Evolutionary conservation across 2,113 vertebrate genomes (phyloP), one percentile per base, ranked within the genome.

Genomic region (Ceyx cyanopectus): DNA sequence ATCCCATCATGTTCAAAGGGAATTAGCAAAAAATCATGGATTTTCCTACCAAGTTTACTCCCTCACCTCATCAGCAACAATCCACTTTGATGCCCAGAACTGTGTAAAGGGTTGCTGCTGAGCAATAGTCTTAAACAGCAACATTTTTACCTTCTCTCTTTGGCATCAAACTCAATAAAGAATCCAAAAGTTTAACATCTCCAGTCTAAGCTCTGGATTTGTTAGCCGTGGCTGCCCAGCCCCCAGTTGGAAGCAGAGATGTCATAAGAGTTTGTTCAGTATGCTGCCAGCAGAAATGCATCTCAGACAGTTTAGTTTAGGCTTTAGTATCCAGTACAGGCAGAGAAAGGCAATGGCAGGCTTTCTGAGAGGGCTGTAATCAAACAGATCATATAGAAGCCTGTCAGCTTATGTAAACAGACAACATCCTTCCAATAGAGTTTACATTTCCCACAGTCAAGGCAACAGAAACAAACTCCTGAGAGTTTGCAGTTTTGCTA

Each of bases 371-470:
- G 75, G 32, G 82, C 21, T 65, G 58, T 81, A 81, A 96, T 85
- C 87, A 93, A 93, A 90, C 63, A 80, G 70, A 89, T 80, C 67
- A 22, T 12, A 89, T 40, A 26, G 41, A 66, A 43, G 62, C 78
- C 53, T 83, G 73, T 85, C 81, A 94, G 79, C 70, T 67, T 76
- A 37, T 27, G 32, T 50, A 91, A 94, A 87, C 72, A 94, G 58
- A 61, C 58, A 94, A 85, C 75, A 90, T 81, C 83, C 77, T 43
- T 90, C 91, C 89, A n/a, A 63, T 40, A 56, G 27, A 74, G 76
- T 68, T 78, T 88, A 67, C 86, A 81, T 53, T 91, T 68, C 80
- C 34, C 2, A 0, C 65, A 77, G 67, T 63, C 88, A 77, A 91
- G 48, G 73, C 73, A 85, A 88, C 1, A 78, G 63, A 92, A 95